Percentiles rank a stretch among this genome's conserved stretches.
These are phyloP conservation scores for Pangasius larnaudii DNA, from an alignment of 2,797 vertebrate species.

Conservation along the genomic window DNA sequence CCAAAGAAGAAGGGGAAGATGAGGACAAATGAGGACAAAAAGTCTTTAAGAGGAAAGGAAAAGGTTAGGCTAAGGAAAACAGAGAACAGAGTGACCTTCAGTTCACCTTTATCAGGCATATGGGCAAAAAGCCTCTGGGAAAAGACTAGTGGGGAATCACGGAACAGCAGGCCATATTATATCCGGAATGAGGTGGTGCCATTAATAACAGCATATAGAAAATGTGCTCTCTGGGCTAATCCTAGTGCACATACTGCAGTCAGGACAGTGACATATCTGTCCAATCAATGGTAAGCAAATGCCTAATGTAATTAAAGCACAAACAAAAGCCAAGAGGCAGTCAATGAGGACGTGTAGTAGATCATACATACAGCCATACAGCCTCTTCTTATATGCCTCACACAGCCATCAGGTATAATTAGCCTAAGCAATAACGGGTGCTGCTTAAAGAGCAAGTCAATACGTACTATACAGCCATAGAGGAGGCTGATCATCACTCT, in stretches of 20 bases:
- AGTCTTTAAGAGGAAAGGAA: slow-evolving; percentile 25
- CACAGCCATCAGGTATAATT: slow-evolving; percentile 61
- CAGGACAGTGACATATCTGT: slow-evolving; percentile 55
- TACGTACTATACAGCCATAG: slow-evolving; percentile 63
- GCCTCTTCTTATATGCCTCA: slow-evolving; percentile 48
- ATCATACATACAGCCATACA: slow-evolving; percentile 40
- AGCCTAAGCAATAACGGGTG: slow-evolving; percentile 66
- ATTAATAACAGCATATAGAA: slow-evolving; percentile 25
- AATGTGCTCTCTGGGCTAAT: not conserved
- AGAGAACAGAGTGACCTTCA: slow-evolving; percentile 44
- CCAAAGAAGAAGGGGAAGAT: not conserved
- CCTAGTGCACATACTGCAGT: not conserved
- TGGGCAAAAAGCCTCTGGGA: slow-evolving; percentile 30
- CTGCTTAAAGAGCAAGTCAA: slow-evolving; percentile 78
- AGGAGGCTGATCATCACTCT: slow-evolving; percentile 34
- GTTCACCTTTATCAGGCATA: slow-evolving; percentile 45
- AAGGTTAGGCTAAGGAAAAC: slow-evolving; percentile 35
- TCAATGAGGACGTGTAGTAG: not conserved
- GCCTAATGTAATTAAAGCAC: slow-evolving; percentile 37
- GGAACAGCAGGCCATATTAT: slow-evolving; percentile 9
- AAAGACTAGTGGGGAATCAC: slow-evolving; percentile 26
- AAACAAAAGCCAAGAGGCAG: slow-evolving; percentile 11
- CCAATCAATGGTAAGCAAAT: slow-evolving; percentile 63
- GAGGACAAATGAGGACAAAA: slow-evolving; percentile 29
- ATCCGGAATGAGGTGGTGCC: slow-evolving; percentile 10